Percentiles rank a stretch among this genome's conserved stretches.
Conservation (phyloP, 2,888 invertebrate species). For the Tiphia femorata region DNA sequence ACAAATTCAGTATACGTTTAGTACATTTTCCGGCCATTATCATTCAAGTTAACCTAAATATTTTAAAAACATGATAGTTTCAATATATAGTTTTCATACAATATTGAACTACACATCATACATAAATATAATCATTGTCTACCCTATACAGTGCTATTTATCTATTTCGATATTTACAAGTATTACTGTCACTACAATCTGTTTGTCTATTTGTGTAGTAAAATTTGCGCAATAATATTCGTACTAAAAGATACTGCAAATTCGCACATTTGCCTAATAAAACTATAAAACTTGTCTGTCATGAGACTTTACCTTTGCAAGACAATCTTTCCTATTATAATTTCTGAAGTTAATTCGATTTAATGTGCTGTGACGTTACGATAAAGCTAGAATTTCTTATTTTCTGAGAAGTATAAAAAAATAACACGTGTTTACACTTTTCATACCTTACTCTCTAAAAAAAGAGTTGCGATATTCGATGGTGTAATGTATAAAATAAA, state of each 20-base stretch:
- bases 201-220: slow-evolving; percentile 13
- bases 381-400: no score
- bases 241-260: no score
- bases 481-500: no score
- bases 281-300: slow-evolving; percentile 36
- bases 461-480: no score
- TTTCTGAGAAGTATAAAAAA: no score
- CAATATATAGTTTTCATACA: slow-evolving; percentile 22
- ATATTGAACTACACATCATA: slow-evolving; percentile 26
- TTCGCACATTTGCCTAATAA: no score
- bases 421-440: no score
- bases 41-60: slow-evolving; percentile 23
- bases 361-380: no score
- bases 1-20: slow-evolving; percentile 12
- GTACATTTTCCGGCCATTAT: slow-evolving; percentile 7
- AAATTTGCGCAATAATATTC: slow-evolving; percentile 20
- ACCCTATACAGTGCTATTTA: neutral
- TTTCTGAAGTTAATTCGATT: no score
- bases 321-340: no score
- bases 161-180: slow-evolving; percentile 55
- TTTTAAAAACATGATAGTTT: slow-evolving; percentile 34
- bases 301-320: slow-evolving; percentile 31
- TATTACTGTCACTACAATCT: slow-evolving; percentile 32
- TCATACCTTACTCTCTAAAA: no score
- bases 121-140: slow-evolving; percentile 3